phyloP scores from a whole-genome alignment of 2,888 invertebrate genomes.

The Lithophane leautieri region DNA sequence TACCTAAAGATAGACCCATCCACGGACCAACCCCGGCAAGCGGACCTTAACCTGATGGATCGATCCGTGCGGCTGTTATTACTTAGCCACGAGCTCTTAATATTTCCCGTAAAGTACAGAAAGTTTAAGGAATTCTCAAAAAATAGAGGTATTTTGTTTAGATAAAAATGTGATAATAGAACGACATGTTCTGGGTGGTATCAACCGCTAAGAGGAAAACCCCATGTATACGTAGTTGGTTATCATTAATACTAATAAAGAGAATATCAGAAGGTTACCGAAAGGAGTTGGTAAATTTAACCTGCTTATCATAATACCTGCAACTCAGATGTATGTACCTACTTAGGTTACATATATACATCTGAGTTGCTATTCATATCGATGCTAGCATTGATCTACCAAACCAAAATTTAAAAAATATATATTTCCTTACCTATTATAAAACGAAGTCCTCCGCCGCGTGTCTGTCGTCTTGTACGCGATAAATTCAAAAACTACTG shows the following conservation, averaged over 20 bases:
- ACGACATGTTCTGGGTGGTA: not conserved
- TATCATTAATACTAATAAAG: not conserved
- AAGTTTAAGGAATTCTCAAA: not conserved
- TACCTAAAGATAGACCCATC: too few relatives aligned
- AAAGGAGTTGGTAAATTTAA: not conserved
- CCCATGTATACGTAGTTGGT: slow-evolving; percentile 7
- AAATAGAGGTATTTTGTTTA: not conserved
- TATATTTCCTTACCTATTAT: too few relatives aligned
- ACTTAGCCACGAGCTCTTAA: not conserved
- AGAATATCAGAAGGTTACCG: not conserved
- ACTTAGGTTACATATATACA: too few relatives aligned
- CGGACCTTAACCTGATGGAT: too few relatives aligned
- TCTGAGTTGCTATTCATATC: not conserved
- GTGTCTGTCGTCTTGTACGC: too few relatives aligned
- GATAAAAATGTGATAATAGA: not conserved
- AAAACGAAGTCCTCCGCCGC: too few relatives aligned
- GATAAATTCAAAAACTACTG: too few relatives aligned
- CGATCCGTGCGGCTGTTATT: too few relatives aligned
- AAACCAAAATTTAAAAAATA: not conserved
- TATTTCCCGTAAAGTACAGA: not conserved
- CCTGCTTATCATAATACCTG: not conserved
- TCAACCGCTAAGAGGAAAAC: slow-evolving; percentile 47
- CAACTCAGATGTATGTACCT: not conserved
- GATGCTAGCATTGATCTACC: not conserved
- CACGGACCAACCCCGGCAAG: too few relatives aligned